These are phyloP conservation scores for Brachyalestes nurse DNA, from an alignment of 2,797 vertebrate species.

Conservation along the genomic window DNA sequence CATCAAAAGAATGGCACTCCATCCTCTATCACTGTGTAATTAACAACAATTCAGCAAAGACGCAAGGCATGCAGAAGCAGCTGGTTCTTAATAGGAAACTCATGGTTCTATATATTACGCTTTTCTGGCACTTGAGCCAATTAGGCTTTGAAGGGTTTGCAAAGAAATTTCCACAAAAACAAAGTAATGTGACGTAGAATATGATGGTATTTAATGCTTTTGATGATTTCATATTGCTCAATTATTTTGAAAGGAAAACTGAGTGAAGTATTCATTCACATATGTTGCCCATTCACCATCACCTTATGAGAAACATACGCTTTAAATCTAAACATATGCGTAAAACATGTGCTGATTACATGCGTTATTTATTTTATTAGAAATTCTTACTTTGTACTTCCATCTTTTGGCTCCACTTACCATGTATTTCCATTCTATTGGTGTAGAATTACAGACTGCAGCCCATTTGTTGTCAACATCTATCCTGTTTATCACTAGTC, in stretches of 20 bases:
- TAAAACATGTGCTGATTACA: not conserved
- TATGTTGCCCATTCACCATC: not conserved
- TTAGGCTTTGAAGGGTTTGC: conserved; percentile 31
- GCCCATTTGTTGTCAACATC: no score
- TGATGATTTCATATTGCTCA: conserved; percentile 6
- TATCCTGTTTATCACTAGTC: no score
- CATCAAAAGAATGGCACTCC: conserved; percentile 32
- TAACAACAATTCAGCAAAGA: conserved; percentile 42
- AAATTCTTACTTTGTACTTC: not conserved
- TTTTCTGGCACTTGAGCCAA: conserved; percentile 32
- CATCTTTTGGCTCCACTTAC: not conserved
- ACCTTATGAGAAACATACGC: not conserved
- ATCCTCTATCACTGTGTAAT: conserved; percentile 45
- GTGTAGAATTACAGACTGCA: not conserved
- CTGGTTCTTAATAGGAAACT: conserved; percentile 14
- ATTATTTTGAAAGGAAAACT: conserved; percentile 3
- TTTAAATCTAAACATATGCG: not conserved
- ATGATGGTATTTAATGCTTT: conserved; percentile 23
- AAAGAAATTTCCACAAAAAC: conserved; percentile 17
- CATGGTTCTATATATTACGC: conserved; percentile 5
- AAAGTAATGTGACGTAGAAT: conserved; percentile 31
- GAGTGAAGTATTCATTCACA: not conserved
- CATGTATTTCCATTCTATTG: not conserved
- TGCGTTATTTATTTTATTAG: not conserved
- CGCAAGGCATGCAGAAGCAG: conserved; percentile 41